These are phyloP conservation scores for Diglossa brunneiventris DNA, from an alignment of 2,113 vertebrate genomes.

Conservation along the genomic window DNA sequence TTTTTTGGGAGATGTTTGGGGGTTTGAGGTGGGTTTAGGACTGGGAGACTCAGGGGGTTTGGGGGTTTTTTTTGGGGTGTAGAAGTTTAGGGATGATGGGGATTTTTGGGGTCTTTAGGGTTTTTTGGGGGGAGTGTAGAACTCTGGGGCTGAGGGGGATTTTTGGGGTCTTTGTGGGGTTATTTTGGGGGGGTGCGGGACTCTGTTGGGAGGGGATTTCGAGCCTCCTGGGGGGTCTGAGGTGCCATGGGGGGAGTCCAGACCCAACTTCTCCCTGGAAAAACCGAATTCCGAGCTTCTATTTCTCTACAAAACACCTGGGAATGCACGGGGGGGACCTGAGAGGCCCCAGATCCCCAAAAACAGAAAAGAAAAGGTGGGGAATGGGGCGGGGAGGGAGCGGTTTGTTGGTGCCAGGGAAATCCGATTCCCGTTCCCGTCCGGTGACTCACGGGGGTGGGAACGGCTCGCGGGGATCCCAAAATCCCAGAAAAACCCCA, in stretches of 20 bases:
- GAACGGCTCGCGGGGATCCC: not conserved
- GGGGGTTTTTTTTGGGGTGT: too few relatives aligned
- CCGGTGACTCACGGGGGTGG: not conserved
- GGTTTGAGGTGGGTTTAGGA: too few relatives aligned
- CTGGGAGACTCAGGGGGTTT: too few relatives aligned
- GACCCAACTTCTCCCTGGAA: not conserved
- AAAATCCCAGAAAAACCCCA: too few relatives aligned
- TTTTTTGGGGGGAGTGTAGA: too few relatives aligned
- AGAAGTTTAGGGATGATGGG: too few relatives aligned
- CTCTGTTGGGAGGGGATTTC: not conserved
- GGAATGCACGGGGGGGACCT: fast-evolving
- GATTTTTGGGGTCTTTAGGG: too few relatives aligned
- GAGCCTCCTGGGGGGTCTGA: fast-evolving
- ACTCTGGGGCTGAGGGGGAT: not conserved
- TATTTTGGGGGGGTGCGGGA: too few relatives aligned
- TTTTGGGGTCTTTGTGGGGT: not conserved
- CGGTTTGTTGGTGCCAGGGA: not conserved
- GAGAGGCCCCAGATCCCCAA: not conserved
- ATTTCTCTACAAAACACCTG: not conserved
- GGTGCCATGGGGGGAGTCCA: fast-evolving
- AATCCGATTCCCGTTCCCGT: not conserved
- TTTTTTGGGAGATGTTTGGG: too few relatives aligned
- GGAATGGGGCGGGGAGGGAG: not conserved
- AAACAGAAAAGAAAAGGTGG: fast-evolving
- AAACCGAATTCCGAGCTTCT: not conserved